Evolutionary conservation across 2,797 vertebrate genomes (phyloP).

Genomic region (Alcedo atthis): DNA sequence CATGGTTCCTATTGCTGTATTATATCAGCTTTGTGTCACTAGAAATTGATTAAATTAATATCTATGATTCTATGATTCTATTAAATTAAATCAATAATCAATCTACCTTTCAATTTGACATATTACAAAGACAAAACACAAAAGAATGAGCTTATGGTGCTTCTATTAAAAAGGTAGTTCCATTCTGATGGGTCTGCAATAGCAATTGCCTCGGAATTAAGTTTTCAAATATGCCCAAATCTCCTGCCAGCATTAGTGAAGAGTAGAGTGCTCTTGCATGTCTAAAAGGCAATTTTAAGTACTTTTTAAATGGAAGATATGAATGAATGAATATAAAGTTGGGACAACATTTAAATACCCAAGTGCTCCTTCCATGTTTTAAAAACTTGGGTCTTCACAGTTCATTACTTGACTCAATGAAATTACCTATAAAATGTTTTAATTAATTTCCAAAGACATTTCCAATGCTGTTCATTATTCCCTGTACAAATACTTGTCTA

Average conservation of each 20-base stretch:
- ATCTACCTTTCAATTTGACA: background rate
- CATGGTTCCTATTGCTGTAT: background rate
- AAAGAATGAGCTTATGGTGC: fast-evolving
- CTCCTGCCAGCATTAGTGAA: background rate
- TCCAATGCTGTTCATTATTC: slow-evolving; percentile 13
- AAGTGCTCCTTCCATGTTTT: background rate
- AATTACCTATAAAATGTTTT: slow-evolving; percentile 59
- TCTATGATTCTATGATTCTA: too few species aligned
- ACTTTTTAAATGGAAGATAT: background rate
- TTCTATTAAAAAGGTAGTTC: background rate
- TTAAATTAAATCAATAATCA: background rate
- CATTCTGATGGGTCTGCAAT: background rate
- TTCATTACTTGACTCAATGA: slow-evolving; percentile 62
- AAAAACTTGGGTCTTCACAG: slow-evolving; percentile 5
- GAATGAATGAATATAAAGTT: background rate
- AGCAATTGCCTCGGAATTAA: background rate
- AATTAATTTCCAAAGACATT: slow-evolving; percentile 71
- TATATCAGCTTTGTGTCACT: background rate
- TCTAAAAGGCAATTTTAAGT: background rate
- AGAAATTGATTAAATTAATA: too few species aligned
- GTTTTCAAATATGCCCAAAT: background rate
- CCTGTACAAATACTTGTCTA: slow-evolving; percentile 51
- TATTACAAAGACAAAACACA: background rate
- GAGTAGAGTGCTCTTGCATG: background rate
- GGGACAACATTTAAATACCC: background rate